These are phyloP conservation scores for Cacoxenus indagator DNA, from an alignment of 2,888 invertebrate species.

Conservation along the genomic window DNA sequence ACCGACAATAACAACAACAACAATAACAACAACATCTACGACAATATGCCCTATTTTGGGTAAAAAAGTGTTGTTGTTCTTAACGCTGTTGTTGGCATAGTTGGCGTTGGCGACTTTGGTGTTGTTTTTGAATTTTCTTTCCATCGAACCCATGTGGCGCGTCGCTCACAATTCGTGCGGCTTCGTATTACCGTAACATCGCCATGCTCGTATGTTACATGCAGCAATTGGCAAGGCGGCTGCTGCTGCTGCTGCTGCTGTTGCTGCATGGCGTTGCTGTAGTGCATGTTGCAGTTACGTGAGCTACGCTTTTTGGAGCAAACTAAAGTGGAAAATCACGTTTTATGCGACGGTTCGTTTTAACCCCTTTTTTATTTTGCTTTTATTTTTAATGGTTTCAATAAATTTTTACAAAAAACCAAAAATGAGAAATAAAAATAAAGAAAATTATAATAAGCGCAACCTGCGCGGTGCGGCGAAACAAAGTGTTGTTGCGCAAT, in stretches of 20 bases:
- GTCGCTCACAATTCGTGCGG: not conserved
- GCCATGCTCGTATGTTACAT: not conserved
- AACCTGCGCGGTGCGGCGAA: conserved; percentile 19
- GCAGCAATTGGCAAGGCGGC: not conserved
- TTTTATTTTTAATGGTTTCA: conserved; percentile 23
- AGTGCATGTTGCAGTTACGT: conserved; percentile 47
- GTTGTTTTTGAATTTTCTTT: too few relatives aligned
- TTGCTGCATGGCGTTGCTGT: conserved; percentile 18
- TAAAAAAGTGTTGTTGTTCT: conserved; percentile 36
- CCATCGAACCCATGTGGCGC: not conserved
- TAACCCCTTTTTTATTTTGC: conserved; percentile 30
- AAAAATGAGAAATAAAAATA: not conserved
- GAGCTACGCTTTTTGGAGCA: conserved; percentile 57
- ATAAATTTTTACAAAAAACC: conserved; percentile 13
- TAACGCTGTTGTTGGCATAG: conserved; percentile 46
- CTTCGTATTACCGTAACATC: conserved; percentile 22
- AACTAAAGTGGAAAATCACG: conserved; percentile 61
- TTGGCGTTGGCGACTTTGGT: conserved; percentile 5
- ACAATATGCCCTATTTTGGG: not conserved
- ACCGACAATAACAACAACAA: conserved; percentile 23
- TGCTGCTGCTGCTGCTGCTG: not conserved
- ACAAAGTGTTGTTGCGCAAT: conserved; percentile 37
- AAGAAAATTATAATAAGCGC: conserved; percentile 20
- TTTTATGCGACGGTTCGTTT: conserved; percentile 52
- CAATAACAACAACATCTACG: conserved; percentile 24